These are phyloP conservation scores for Lutraria lutraria DNA, from an alignment of 2,888 invertebrate genomes.

Conservation along the genomic window DNA sequence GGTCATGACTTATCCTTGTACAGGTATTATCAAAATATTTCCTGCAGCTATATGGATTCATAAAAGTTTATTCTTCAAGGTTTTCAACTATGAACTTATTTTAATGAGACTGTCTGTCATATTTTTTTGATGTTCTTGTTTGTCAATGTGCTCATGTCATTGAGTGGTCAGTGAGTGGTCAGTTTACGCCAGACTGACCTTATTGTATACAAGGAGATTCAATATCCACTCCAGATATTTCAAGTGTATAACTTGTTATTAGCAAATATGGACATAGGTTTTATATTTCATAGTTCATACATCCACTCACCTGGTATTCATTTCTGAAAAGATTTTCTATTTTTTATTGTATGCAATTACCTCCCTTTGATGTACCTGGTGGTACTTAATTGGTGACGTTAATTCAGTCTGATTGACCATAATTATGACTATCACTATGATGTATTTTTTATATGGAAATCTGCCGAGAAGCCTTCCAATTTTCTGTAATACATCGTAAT, in stretches of 20 bases:
- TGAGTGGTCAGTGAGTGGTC: not conserved
- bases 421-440: not conserved
- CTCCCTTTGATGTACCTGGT: not conserved
- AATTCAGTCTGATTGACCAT: not conserved
- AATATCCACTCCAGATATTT: not conserved
- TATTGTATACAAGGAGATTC: not conserved
- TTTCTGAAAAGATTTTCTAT: not conserved
- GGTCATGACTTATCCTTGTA: not conserved
- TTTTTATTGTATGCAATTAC: not conserved
- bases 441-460: not conserved
- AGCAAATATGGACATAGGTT: not conserved
- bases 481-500: no score
- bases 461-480: no score
- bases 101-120: constrained; percentile 27
- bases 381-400: not conserved
- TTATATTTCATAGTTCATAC: not conserved
- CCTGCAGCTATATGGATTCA: constrained; percentile 24
- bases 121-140: constrained; percentile 10
- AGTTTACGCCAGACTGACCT: constrained; percentile 17
- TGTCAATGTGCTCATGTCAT: constrained; percentile 6
- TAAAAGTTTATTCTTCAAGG: not conserved
- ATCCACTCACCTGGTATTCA: not conserved
- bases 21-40: not conserved
- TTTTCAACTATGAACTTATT: constrained; percentile 8
- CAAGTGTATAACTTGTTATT: constrained; percentile 24